Evolutionary conservation across 2,113 vertebrate genomes (phyloP), one percentile per base, ranked within the genome.

Genomic region (Malurus alboscapulatus): DNA sequence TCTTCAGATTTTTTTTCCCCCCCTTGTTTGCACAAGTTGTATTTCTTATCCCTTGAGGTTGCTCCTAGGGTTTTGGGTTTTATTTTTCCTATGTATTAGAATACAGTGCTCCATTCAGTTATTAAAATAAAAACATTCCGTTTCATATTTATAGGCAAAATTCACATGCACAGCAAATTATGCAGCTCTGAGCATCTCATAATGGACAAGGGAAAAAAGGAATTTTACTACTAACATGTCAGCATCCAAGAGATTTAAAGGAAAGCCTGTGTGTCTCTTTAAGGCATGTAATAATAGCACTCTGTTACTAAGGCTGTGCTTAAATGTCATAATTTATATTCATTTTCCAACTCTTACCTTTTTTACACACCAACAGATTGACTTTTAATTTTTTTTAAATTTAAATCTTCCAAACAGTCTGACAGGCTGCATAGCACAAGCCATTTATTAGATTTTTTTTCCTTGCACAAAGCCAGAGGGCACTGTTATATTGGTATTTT

Each of bases 401-500:
- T 79, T 77, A 22, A 47, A 42, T 63, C 51, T 58, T 55, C 47
- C 26, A 45, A 36, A 66, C 38, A 84, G 17, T 25, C 66, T 84
- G 58, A 51, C 4, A 68, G 26, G n/a, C 9, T 69, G 55, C 62
- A 87, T 9, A 94, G 55, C 72, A 91, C 51, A 77, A 89, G 25
- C 30, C 27, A 73, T 25, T 66, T 74, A 29, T 3, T 57, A 75
- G 32, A 34, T 24, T 58, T 86, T 76, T 90, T 21, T 38, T 38
- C 38, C 81, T 45, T 90, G 65, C 82, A 81, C 55, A 85, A 95
- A 94, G 92, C 82, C 93, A 96, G 94, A 93, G 95, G 87, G 91
- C 87, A 94, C 85, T 80, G 71, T 94, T 67, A 87, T 83, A 85
- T 91, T 74, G 75, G 0, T 16, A 48, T 36, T 82, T 87, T 88